These are phyloP conservation scores for Miltochrista miniata DNA, from an alignment of 2,888 invertebrate genomes.

Conservation along the genomic window DNA sequence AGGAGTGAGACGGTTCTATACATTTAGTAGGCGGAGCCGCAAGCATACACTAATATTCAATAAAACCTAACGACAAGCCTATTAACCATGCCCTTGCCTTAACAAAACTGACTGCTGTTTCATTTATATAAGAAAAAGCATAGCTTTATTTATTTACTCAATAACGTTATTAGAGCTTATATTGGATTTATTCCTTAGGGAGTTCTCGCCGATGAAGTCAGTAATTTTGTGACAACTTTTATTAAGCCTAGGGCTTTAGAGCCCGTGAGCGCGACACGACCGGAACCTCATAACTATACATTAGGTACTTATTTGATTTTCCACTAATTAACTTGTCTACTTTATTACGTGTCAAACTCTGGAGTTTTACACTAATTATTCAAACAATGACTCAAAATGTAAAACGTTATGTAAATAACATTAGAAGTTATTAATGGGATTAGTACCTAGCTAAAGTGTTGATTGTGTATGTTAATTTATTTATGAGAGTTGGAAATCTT, in stretches of 20 bases:
- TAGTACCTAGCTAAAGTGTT: no score
- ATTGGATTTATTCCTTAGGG: conserved; percentile 50
- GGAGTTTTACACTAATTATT: conserved; percentile 32
- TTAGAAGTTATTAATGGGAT: conserved; percentile 25
- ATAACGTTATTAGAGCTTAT: conserved; percentile 45
- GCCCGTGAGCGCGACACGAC: conserved; percentile 42
- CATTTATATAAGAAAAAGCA: no score
- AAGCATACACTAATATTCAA: no score
- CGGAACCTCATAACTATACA: conserved; percentile 31
- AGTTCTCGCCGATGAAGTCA: conserved; percentile 48
- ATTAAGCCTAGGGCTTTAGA: conserved; percentile 74
- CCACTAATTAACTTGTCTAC: conserved; percentile 42
- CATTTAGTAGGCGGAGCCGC: no score
- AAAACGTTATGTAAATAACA: conserved; percentile 12
- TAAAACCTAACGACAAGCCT: no score
- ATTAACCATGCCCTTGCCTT: no score
- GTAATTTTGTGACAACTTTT: conserved; percentile 71
- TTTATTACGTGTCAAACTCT: conserved; percentile 40
- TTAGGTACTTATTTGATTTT: conserved; percentile 47
- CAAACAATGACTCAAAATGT: not conserved
- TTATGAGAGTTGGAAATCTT: not conserved
- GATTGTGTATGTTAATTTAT: no score
- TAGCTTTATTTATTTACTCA: not conserved
- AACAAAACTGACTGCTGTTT: no score
- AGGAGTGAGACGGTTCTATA: no score